Conservation (phyloP, 2,888 invertebrate genomes). For the Ormyrus labotus region DNA sequence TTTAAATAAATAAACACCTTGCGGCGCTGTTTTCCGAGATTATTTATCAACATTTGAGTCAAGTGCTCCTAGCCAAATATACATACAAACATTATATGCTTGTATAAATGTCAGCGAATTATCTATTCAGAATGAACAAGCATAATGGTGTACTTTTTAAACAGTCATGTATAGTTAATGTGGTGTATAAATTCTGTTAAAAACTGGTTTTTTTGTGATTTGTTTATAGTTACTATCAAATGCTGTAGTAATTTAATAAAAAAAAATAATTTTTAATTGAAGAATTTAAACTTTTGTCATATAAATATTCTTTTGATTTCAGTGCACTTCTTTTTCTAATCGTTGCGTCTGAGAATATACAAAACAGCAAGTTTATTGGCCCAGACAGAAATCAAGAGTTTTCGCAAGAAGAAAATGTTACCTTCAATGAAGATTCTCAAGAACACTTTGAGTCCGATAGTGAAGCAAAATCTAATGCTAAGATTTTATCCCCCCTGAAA, state of each 20-base stretch:
- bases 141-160: background rate
- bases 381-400: conserved; percentile 59
- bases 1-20: no score
- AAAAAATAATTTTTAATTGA: background rate
- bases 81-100: no score
- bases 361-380: conserved; percentile 69
- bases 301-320: conserved; percentile 61
- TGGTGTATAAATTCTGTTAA: no score
- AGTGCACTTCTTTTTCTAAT: conserved; percentile 80
- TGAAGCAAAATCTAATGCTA: conserved; percentile 22
- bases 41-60: no score
- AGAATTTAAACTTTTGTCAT: background rate
- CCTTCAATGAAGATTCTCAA: conserved; percentile 32
- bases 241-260: background rate
- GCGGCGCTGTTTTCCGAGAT: no score
- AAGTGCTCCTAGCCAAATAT: no score
- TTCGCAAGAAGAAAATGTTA: conserved; percentile 61
- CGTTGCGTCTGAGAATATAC: conserved; percentile 79
- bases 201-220: background rate
- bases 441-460: conserved; percentile 12
- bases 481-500: conserved; percentile 47
- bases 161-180: no score
- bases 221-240: background rate
- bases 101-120: no score
- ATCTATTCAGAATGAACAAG: no score